Conservation (phyloP, 2,888 invertebrate genomes). For the Hesperia comma region DNA sequence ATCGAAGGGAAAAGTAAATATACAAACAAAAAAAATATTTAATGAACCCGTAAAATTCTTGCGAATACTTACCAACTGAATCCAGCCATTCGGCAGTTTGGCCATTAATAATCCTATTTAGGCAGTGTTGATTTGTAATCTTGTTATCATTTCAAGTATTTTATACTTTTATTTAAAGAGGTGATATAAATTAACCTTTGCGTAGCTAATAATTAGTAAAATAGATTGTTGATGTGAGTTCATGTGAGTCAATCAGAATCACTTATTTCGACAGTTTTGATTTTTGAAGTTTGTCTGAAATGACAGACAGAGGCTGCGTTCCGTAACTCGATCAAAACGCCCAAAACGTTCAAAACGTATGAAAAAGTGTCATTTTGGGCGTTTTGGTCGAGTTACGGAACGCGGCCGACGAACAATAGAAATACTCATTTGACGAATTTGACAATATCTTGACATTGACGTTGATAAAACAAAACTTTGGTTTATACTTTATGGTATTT, state of each 20-base stretch:
- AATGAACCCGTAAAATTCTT: conserved; percentile 42
- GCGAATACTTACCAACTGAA: conserved; percentile 78
- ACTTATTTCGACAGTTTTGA: not conserved
- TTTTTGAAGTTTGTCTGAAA: no score
- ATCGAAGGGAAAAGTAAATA: conserved; percentile 58
- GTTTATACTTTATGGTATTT: no score
- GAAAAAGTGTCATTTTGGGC: no score
- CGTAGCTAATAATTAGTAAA: conserved; percentile 18
- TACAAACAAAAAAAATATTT: conserved; percentile 61
- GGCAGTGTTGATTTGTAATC: conserved; percentile 56
- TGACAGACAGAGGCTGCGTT: not conserved
- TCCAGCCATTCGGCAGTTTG: conserved; percentile 83
- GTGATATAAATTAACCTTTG: conserved; percentile 45
- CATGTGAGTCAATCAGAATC: not conserved
- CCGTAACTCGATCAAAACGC: no score
- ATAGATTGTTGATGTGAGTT: conserved; percentile 14
- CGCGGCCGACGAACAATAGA: no score
- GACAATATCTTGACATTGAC: not conserved
- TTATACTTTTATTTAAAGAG: conserved; percentile 44
- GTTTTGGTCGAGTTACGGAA: no score
- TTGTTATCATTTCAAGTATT: conserved; percentile 55
- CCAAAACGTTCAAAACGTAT: no score
- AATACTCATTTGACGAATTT: no score
- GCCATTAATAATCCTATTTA: conserved; percentile 74
- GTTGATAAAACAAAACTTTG: no score